Base-by-base conservation (phyloP, 1,140 invertebrate species). In the Myzus persicae region DNA sequence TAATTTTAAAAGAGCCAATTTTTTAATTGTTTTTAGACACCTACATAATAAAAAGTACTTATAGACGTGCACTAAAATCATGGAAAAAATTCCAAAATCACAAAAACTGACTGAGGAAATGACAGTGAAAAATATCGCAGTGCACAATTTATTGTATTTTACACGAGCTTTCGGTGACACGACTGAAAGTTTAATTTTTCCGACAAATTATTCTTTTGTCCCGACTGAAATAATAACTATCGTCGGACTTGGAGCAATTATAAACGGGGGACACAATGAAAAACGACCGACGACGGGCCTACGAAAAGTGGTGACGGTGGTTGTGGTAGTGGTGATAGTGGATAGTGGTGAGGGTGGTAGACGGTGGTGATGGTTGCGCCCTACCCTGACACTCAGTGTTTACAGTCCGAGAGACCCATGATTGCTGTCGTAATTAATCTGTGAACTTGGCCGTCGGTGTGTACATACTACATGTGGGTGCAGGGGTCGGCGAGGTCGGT, bases 361-460 rank as follows among this genome's bases (percentile, higher is more conserved):
- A 42, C 1, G 9, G 20, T 31, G 24, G 82, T 11, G 42, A 26
- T 44, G 42, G 44, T 46, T 85, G 26, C 84, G 11, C 42, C 26
- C 26, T 26, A 20, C 24, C 24, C 9, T 11, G 36, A 40, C 88
- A 38, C 46, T 20, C 46, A 9, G 46, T 51, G 87, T 89, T 89
- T 51, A 89, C 46, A 51, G 42, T 44, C 84, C 84, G 84, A 46
- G 26, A 87, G 84, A 87, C 40, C 42, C 84, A 87, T 76, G 59
- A 76, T 87, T 87, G 42, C 88, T 36, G 88, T 38, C 48, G 90
- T 93, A 46, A 85, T 93, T 85, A 85, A 93, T 93, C 91, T 85
- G 22, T 38, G n/a, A 82, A 85, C 44, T 38, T 14, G 46, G 24
- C 14, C 48, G 44, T 20, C 2, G 8, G 87, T 14, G 44, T n/a